These are phyloP conservation scores for Caenorhabditis tropicalis DNA, from an alignment of 1,140 invertebrate genomes.

Conservation along the genomic window DNA sequence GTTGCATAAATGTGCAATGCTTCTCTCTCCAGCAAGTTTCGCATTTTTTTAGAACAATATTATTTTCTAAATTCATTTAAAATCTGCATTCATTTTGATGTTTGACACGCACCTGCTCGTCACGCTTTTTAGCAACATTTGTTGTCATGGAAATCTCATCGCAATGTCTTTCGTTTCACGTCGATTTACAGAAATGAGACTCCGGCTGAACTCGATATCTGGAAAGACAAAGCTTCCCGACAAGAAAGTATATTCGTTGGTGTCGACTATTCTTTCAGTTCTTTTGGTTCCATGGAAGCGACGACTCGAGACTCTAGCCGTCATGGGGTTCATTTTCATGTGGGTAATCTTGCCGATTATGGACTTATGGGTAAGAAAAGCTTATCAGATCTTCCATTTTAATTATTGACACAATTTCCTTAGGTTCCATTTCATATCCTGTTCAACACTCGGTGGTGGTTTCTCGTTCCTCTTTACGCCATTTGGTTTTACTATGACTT, in stretches of 20 bases:
- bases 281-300: conserved; percentile 31
- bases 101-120: background rate
- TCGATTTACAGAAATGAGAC: conserved; percentile 29
- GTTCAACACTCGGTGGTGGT: conserved; percentile 53
- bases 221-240: conserved; percentile 10
- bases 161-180: background rate
- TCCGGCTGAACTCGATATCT: conserved; percentile 32
- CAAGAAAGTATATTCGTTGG: background rate
- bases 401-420: background rate
- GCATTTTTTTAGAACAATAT: no score
- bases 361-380: conserved; percentile 52
- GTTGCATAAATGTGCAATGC: no score
- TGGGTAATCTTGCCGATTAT: conserved; percentile 59
- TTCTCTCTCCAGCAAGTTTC: no score
- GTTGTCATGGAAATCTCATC: background rate
- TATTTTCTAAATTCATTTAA: no score
- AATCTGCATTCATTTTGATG: background rate
- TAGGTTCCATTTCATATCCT: conserved; percentile 49
- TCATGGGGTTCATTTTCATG: conserved; percentile 56
- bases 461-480: conserved; percentile 52
- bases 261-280: background rate
- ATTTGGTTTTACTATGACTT: conserved; percentile 61
- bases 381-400: background rate
- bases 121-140: background rate
- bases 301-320: conserved; percentile 54